Evolutionary conservation across 2,113 vertebrate genomes (phyloP).

Genomic region (Cololabis saira): DNA sequence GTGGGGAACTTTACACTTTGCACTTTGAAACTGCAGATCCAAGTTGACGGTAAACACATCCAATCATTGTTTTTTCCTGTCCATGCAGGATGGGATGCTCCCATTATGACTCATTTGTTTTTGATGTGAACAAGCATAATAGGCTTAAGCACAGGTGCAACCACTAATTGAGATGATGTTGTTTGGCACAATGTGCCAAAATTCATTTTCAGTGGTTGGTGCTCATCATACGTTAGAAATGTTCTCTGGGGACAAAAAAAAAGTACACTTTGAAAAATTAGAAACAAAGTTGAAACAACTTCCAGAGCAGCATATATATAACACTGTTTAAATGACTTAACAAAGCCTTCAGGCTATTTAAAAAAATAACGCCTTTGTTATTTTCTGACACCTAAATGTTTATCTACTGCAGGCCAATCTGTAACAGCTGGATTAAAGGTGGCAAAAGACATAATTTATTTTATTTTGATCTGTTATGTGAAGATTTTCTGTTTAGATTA

Average conservation of each 20-base stretch:
- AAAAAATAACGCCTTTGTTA: not conserved
- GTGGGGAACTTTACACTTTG: constrained; percentile 1
- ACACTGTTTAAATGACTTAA: constrained; percentile 6
- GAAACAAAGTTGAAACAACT: constrained; percentile 21
- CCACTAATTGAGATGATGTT: constrained; percentile 48
- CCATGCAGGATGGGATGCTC: constrained; percentile 10
- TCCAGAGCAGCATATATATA: not conserved
- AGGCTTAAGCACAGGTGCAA: constrained; percentile 51
- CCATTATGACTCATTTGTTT: constrained; percentile 42
- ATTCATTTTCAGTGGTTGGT: constrained; percentile 19
- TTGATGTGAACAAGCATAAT: constrained; percentile 49
- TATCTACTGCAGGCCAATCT: no score
- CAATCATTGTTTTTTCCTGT: constrained; percentile 22
- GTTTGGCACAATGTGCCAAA: constrained; percentile 16
- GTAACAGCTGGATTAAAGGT: no score
- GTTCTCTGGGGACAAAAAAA: not conserved
- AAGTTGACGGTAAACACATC: constrained; percentile 25
- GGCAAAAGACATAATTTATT: no score
- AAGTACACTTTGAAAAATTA: constrained; percentile 18
- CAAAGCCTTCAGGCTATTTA: constrained; percentile 9
- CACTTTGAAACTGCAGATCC: constrained; percentile 16
- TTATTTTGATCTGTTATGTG: not conserved
- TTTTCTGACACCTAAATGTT: no score
- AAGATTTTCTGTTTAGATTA: not conserved
- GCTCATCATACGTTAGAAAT: constrained; percentile 15